phyloP scores from a whole-genome alignment of 1,140 invertebrate genomes.

The Papilio dardanus region DNA sequence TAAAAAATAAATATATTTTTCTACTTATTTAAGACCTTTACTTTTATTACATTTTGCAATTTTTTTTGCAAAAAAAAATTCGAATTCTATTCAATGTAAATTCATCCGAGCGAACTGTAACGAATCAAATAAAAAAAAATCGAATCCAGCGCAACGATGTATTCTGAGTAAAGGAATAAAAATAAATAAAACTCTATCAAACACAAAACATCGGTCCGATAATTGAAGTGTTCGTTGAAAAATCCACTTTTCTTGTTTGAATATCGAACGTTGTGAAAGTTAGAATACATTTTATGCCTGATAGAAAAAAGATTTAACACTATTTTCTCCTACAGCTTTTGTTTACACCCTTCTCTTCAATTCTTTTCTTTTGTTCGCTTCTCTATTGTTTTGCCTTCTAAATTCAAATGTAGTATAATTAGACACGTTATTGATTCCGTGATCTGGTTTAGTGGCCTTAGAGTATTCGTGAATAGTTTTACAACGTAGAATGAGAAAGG shows the following conservation, averaged over 20 bases:
- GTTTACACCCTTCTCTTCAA: background rate
- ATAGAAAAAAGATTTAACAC: background rate
- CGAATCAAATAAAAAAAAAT: background rate
- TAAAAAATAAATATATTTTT: no score
- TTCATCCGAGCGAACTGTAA: background rate
- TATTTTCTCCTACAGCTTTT: background rate
- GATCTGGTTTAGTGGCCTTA: no score
- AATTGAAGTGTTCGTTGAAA: conserved; percentile 23
- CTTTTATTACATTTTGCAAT: background rate
- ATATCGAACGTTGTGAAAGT: background rate
- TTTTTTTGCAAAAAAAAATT: background rate
- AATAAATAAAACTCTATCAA: background rate
- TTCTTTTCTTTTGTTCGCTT: background rate
- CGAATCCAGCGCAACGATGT: background rate
- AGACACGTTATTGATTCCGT: no score
- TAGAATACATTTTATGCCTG: background rate
- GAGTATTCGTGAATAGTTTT: no score
- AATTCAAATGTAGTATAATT: no score
- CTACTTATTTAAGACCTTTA: no score
- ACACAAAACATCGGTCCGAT: conserved; percentile 4
- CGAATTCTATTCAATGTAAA: conserved; percentile 1
- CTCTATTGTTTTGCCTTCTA: no score
- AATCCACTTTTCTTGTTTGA: background rate
- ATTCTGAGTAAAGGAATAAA: conserved; percentile 3
- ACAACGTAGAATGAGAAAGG: no score